A percentile compares a stretch with the other conserved stretches of the same genome.
phyloP scores from a whole-genome alignment of 2,888 invertebrate genomes.

The Allolobophora icterica region DNA sequence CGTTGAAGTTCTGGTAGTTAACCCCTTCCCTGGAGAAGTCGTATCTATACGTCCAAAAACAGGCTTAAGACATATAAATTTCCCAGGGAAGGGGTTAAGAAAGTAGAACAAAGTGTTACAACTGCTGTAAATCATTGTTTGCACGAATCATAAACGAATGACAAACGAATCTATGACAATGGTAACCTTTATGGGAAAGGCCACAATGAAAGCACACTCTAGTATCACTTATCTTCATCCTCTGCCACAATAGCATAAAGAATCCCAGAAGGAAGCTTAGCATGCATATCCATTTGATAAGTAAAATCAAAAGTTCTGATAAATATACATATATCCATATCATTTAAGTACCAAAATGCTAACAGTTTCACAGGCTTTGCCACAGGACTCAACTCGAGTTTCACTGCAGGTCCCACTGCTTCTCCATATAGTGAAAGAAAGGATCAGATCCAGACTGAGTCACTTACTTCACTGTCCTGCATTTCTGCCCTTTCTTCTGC shows the following conservation, averaged over 20 bases:
- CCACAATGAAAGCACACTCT: background rate
- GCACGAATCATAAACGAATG: background rate
- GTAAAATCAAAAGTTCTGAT: background rate
- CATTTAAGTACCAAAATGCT: background rate
- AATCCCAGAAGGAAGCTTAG: background rate
- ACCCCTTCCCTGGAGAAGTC: too few relatives aligned
- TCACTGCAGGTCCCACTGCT: background rate
- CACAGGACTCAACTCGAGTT: background rate
- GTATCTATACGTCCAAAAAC: too few relatives aligned
- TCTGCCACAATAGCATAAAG: background rate
- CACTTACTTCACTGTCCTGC: background rate
- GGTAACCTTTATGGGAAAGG: background rate
- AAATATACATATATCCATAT: background rate
- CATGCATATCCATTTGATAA: background rate
- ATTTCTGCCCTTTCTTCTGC: background rate
- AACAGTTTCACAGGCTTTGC: background rate
- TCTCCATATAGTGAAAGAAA: background rate
- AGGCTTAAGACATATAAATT: too few relatives aligned
- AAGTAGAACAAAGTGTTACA: background rate
- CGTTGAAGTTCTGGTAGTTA: background rate
- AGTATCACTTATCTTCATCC: background rate
- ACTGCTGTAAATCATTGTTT: background rate
- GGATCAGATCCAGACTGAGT: background rate
- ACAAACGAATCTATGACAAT: background rate
- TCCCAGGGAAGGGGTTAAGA: too few relatives aligned